Percentiles rank a stretch among this genome's conserved stretches.
These are phyloP conservation scores for Ichneumon xanthorius DNA, from an alignment of 2,888 invertebrate species.

Conservation along the genomic window DNA sequence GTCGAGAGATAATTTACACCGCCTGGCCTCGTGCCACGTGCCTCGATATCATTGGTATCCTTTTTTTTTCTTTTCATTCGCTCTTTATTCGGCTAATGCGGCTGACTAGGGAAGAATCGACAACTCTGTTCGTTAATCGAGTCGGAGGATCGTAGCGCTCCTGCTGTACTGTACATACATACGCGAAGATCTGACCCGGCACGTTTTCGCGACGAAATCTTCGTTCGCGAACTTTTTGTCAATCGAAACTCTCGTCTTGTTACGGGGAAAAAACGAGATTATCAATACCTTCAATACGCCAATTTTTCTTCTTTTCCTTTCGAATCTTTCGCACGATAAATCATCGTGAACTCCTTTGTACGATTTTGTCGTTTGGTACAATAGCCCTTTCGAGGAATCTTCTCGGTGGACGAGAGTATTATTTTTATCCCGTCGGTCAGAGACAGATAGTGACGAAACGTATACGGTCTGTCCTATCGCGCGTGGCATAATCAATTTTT, in stretches of 20 bases:
- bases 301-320: conserved; percentile 4
- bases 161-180: conserved; percentile 17
- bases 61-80: not conserved
- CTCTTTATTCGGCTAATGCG: not conserved
- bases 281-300: not conserved
- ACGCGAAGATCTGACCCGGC: not conserved
- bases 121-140: not conserved
- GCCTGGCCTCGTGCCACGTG: conserved; percentile 44
- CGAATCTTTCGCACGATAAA: not conserved
- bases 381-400: not conserved
- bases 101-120: not conserved
- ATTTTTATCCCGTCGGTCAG: conserved; percentile 32
- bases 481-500: conserved; percentile 18
- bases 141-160: conserved; percentile 10
- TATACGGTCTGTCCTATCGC: not conserved
- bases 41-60: conserved; percentile 22
- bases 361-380: conserved; percentile 1
- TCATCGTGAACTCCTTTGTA: not conserved
- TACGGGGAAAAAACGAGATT: not conserved
- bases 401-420: conserved; percentile 37
- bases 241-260: not conserved
- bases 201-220: not conserved
- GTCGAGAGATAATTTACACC: conserved; percentile 42
- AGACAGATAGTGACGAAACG: conserved; percentile 6
- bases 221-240: not conserved